Percentiles rank a stretch among this genome's conserved stretches.
Conservation (phyloP, 2,797 vertebrate species). For the Myotis findleyi region DNA sequence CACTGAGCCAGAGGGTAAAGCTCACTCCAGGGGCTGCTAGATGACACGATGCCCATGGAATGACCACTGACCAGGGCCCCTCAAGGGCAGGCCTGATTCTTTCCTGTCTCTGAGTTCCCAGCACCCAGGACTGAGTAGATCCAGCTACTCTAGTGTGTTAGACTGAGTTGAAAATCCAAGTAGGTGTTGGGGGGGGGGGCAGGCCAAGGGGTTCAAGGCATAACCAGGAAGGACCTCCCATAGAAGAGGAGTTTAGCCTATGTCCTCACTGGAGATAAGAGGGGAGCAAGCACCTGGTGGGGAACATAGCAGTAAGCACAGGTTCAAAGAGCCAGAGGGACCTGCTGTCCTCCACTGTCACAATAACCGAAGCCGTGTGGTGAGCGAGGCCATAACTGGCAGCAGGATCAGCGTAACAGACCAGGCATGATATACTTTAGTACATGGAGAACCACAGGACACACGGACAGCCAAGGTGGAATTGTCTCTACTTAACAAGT, state of each 20-base stretch:
- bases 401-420: neutral
- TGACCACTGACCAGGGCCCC: neutral
- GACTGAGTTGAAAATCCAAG: neutral
- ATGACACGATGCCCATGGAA: fast-evolving
- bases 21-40: neutral
- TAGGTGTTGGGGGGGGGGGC: neutral
- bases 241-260: neutral
- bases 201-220: neutral
- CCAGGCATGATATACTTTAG: neutral
- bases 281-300: neutral
- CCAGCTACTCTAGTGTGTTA: neutral
- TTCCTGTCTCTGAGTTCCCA: neutral
- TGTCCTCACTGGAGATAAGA: neutral
- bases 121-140: neutral
- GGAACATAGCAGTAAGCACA: neutral
- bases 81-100: neutral
- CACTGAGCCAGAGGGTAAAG: neutral
- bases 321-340: neutral
- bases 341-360: neutral
- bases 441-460: neutral
- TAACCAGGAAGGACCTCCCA: neutral
- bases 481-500: neutral
- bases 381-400: neutral
- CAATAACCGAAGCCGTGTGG: neutral
- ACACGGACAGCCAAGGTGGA: neutral